Evolutionary conservation across 2,113 vertebrate genomes (phyloP).

Genomic region (Chaetorhynchus papuensis): DNA sequence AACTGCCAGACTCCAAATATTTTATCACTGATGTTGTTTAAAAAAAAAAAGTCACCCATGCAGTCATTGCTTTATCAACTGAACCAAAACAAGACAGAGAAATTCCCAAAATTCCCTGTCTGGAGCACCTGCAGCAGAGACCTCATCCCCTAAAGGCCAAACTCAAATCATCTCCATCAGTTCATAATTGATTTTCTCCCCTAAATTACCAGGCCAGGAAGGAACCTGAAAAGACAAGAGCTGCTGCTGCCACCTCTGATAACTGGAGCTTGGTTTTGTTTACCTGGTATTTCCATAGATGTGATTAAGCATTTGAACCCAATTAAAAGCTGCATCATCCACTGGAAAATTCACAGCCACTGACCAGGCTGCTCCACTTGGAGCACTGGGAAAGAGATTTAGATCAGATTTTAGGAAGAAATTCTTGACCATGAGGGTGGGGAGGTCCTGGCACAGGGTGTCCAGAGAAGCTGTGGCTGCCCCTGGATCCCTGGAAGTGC

Average conservation of each 20-base stretch:
- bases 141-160: not conserved
- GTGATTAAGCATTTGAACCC: not conserved
- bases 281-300: not conserved
- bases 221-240: not conserved
- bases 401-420: not conserved
- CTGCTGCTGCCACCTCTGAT: not conserved
- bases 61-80: not conserved
- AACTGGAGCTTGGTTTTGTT: not conserved
- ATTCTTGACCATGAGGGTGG: not conserved
- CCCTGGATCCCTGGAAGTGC: not conserved
- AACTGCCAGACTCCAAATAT: not conserved
- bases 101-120: not conserved
- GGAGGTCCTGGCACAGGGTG: not conserved
- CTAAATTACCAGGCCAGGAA: not conserved
- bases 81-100: not conserved
- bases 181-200: not conserved
- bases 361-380: not conserved
- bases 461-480: not conserved
- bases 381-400: not conserved
- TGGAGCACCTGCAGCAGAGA: not conserved
- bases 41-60: not conserved
- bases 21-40: not conserved
- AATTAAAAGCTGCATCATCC: conserved; percentile 10
- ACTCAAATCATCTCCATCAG: not conserved
- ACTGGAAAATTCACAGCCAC: not conserved